Percentiles rank a stretch among this genome's conserved stretches.
Conservation (phyloP, 2,797 vertebrate species). For the Leptoclinus maculatus region DNA sequence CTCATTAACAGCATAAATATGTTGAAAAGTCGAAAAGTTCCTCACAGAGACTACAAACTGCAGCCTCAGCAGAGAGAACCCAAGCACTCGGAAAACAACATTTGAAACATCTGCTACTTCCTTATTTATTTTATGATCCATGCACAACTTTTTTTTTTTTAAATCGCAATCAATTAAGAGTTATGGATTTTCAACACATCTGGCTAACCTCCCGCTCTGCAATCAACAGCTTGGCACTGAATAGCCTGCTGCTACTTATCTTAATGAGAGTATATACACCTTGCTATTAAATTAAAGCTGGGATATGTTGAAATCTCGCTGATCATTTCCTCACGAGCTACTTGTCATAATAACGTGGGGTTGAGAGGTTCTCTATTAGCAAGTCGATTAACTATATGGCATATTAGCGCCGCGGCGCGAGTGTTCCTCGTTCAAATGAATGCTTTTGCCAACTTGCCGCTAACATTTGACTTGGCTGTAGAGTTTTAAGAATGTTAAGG, state of each 20-base stretch:
- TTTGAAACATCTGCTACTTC: slow-evolving; percentile 48
- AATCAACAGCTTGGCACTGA: slow-evolving; percentile 39
- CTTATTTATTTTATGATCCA: slow-evolving; percentile 27
- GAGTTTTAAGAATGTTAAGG: background rate
- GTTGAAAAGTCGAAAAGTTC: slow-evolving; percentile 12
- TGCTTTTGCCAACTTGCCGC: background rate
- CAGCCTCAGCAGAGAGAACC: slow-evolving; percentile 12
- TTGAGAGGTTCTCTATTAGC: slow-evolving; percentile 40
- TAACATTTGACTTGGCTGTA: background rate
- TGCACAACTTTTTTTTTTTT: slow-evolving; percentile 44
- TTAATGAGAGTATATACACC: slow-evolving; percentile 48
- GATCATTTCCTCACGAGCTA: slow-evolving; percentile 15
- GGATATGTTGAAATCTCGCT: slow-evolving; percentile 26
- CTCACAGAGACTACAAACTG: background rate
- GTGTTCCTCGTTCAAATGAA: slow-evolving; percentile 16
- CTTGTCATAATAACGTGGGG: slow-evolving; percentile 29
- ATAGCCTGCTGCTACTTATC: slow-evolving; percentile 1
- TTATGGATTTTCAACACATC: slow-evolving; percentile 43
- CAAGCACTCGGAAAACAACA: background rate
- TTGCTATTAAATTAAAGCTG: slow-evolving; percentile 23
- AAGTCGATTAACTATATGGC: slow-evolving; percentile 31
- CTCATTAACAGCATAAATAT: slow-evolving; percentile 46
- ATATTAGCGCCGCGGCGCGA: background rate
- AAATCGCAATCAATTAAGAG: slow-evolving; percentile 16
- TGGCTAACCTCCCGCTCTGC: slow-evolving; percentile 32